Evolutionary conservation across 2,888 invertebrate genomes (phyloP).

Genomic region (Metacarcinus magister): DNA sequence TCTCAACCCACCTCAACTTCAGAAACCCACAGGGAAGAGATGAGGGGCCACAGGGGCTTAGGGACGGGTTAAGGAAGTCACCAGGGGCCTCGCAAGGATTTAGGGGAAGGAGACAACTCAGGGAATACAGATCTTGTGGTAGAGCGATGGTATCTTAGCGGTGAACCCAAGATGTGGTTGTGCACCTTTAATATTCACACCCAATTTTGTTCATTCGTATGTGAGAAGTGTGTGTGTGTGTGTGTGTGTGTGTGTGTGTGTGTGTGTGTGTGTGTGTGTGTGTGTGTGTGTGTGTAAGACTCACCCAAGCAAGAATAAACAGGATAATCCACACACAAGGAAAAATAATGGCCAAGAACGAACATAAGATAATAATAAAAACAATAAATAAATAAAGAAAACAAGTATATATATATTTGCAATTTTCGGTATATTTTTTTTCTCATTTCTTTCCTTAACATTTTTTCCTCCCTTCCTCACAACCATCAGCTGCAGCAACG

Average conservation of each 20-base stretch:
- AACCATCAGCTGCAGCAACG: no score
- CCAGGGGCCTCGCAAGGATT: background rate
- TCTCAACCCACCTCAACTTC: background rate
- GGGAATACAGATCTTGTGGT: no score
- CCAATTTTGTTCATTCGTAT: background rate
- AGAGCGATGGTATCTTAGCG: background rate
- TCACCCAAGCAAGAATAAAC: background rate
- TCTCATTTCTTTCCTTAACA: no score
- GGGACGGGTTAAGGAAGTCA: slow-evolving; percentile 5
- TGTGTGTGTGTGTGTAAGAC: slow-evolving; percentile 58
- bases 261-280: slow-evolving; percentile 42
- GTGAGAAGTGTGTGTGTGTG: slow-evolving; percentile 57
- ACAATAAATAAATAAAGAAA: no score
- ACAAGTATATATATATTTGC: no score
- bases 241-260: slow-evolving; percentile 50
- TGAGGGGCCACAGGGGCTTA: background rate
- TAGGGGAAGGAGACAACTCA: no score
- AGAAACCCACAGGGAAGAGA: background rate
- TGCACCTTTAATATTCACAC: background rate
- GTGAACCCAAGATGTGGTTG: background rate
- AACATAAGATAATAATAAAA: no score
- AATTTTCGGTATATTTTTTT: no score
- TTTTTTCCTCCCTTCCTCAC: no score
- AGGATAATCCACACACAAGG: no score
- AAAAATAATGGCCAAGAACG: no score